Evolutionary conservation across 2,113 vertebrate species (phyloP).

Genomic region (Gila orcuttii): DNA sequence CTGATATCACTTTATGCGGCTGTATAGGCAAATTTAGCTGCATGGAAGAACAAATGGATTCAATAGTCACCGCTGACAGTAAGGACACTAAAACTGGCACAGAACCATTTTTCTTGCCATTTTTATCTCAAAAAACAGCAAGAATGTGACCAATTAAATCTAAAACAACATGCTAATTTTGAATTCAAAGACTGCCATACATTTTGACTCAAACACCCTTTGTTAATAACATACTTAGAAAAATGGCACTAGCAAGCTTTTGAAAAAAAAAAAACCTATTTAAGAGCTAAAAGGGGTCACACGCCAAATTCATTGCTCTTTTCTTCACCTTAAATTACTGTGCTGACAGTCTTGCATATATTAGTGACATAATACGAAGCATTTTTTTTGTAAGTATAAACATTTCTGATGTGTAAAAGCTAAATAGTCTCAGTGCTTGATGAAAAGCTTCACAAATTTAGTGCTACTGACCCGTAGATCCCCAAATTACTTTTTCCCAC

Average conservation of each 20-base stretch:
- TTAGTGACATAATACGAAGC: background rate
- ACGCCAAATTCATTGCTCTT: background rate
- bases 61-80: background rate
- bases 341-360: background rate
- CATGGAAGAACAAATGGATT: constrained; percentile 22
- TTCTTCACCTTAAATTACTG: background rate
- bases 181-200: background rate
- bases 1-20: constrained; percentile 28
- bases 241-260: background rate
- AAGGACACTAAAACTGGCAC: background rate
- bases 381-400: constrained; percentile 11
- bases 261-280: background rate
- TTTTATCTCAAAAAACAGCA: background rate
- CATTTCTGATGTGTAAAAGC: constrained; percentile 16
- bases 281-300: constrained; percentile 14
- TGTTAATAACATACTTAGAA: background rate
- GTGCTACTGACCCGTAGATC: constrained; percentile 27
- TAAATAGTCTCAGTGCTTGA: constrained; percentile 9
- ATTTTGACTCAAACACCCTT: background rate
- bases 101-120: background rate
- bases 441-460: constrained; percentile 24
- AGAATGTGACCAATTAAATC: constrained; percentile 14
- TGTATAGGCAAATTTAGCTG: constrained; percentile 36
- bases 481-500: constrained; percentile 34
- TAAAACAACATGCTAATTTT: background rate